Evolutionary conservation across 2,888 invertebrate species (phyloP).

Genomic region (Tetrapedia diversipes): DNA sequence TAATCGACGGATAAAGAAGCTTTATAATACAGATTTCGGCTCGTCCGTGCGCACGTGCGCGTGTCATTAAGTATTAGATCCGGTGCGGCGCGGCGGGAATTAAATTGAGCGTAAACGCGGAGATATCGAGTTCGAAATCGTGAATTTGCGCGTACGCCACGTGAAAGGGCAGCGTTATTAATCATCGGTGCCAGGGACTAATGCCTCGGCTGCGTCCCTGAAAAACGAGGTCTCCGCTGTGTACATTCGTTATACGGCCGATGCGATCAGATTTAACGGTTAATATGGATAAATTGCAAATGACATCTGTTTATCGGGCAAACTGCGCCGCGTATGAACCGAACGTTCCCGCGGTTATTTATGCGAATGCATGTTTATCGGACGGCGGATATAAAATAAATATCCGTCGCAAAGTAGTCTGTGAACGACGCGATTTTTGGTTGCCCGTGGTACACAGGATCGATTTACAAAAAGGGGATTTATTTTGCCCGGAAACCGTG

Average conservation of each 20-base stretch:
- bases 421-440: constrained; percentile 30
- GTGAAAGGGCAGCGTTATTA: constrained; percentile 43
- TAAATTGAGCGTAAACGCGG: constrained; percentile 47
- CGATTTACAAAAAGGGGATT: constrained; percentile 27
- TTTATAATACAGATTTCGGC: no score
- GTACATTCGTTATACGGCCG: constrained; percentile 22
- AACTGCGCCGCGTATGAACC: constrained; percentile 29
- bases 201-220: constrained; percentile 38
- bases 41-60: neutral
- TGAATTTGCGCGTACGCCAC: constrained; percentile 10
- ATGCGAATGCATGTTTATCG: constrained; percentile 35
- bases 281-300: constrained; percentile 56
- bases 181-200: constrained; percentile 41
- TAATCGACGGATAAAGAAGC: no score
- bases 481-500: constrained; percentile 7
- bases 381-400: constrained; percentile 41
- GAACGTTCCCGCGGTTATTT: constrained; percentile 35
- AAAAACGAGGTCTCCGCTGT: constrained; percentile 37
- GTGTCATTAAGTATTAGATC: constrained; percentile 11
- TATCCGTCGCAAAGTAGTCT: constrained; percentile 23
- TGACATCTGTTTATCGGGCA: constrained; percentile 55
- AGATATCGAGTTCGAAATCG: constrained; percentile 50
- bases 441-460: neutral
- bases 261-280: constrained; percentile 46
- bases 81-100: constrained; percentile 9